Evolutionary conservation across 2,113 vertebrate genomes (phyloP).

Genomic region (Noctilio leporinus): DNA sequence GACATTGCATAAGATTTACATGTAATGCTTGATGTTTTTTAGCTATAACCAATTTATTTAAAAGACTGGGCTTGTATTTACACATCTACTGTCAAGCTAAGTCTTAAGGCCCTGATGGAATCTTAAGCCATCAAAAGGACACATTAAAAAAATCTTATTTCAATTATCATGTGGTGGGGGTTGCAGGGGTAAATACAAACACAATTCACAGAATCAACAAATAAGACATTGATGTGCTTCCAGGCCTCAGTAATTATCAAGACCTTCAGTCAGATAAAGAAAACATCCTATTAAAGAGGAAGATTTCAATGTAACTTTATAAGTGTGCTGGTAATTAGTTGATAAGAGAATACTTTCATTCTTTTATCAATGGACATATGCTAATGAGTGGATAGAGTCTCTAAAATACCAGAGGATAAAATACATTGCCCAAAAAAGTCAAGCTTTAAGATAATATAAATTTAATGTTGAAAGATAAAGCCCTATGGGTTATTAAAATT

Average conservation of each 20-base stretch:
- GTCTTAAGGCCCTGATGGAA: not conserved
- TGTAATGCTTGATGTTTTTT: not conserved
- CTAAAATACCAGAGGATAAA: constrained; percentile 10
- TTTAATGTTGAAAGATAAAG: constrained; percentile 42
- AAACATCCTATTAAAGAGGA: constrained; percentile 28
- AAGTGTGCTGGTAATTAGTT: not conserved
- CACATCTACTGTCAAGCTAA: not conserved
- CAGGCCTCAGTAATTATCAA: not conserved
- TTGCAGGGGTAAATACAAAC: not conserved
- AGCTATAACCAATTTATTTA: not conserved
- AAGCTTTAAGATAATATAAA: constrained; percentile 36
- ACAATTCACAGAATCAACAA: constrained; percentile 13
- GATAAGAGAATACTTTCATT: not conserved
- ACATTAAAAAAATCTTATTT: not conserved
- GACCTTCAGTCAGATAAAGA: constrained; percentile 12
- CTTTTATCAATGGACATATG: not conserved
- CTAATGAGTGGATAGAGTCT: not conserved
- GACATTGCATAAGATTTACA: not conserved
- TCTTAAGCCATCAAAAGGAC: not conserved
- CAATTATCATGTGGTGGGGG: not conserved
- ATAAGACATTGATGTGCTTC: not conserved
- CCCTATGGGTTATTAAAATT: constrained; percentile 51
- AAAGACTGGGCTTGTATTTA: not conserved
- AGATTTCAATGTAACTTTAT: not conserved
- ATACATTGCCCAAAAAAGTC: not conserved